phyloP scores from a whole-genome alignment of 2,797 vertebrate species.

The Helicolenus hilgendorfi region DNA sequence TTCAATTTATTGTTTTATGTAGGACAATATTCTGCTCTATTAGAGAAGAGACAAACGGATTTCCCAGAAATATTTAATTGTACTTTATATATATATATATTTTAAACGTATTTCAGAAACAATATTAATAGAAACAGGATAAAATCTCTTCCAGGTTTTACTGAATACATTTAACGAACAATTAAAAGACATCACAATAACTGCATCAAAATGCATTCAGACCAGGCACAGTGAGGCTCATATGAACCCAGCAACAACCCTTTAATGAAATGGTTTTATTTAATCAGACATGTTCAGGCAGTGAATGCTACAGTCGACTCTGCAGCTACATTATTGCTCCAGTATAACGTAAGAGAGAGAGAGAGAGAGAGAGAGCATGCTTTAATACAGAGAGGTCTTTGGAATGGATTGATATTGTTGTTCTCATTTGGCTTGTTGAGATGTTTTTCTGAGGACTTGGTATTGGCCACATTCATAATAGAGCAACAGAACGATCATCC shows the following conservation, averaged over 20 bases:
- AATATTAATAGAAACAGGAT: background rate
- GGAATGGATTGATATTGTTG: conserved; percentile 24
- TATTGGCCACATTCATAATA: conserved; percentile 37
- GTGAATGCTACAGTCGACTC: conserved; percentile 19
- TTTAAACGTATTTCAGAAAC: conserved; percentile 11
- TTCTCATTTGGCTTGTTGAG: conserved; percentile 12
- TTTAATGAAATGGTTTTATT: conserved; percentile 44
- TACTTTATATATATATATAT: background rate
- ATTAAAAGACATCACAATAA: conserved; percentile 38
- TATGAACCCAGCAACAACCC: conserved; percentile 38
- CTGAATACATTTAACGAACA: conserved; percentile 16
- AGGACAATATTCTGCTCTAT: background rate
- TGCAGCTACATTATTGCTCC: conserved; percentile 59
- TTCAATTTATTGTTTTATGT: background rate
- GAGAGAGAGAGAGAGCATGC: conserved; percentile 10
- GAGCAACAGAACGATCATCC: conserved; percentile 6
- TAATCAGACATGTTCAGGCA: conserved; percentile 22
- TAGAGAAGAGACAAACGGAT: background rate
- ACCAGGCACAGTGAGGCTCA: conserved; percentile 47
- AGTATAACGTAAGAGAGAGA: conserved; percentile 16
- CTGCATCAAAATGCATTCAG: conserved; percentile 11
- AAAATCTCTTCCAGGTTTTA: conserved; percentile 4
- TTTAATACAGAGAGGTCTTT: conserved; percentile 29
- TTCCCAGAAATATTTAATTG: conserved; percentile 1
- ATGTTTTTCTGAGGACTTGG: background rate